A percentile compares a stretch with the other conserved stretches of the same genome.
phyloP scores from a whole-genome alignment of 1,140 invertebrate genomes.

The Hydropsyche tenuis region DNA sequence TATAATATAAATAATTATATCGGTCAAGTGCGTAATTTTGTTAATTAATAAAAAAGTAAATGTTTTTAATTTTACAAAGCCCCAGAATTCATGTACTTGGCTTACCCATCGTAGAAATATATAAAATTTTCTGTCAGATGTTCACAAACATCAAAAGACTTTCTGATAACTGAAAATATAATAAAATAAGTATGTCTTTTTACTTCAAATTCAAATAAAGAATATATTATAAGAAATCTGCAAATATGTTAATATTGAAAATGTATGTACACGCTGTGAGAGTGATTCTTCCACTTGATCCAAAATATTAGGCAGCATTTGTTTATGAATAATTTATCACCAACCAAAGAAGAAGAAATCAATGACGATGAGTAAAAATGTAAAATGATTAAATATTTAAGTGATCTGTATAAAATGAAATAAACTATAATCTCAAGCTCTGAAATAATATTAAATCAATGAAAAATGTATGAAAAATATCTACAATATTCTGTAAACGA shows the following conservation, averaged over 20 bases:
- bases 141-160: no score
- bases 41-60: not conserved
- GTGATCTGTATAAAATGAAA: constrained; percentile 14
- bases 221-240: no score
- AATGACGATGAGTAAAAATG: constrained; percentile 14
- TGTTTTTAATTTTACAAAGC: no score
- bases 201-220: no score
- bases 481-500: constrained; percentile 39
- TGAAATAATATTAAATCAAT: constrained; percentile 17
- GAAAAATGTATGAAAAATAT: constrained; percentile 14
- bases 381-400: constrained; percentile 12
- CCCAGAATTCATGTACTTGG: no score
- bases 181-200: no score
- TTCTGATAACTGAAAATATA: no score
- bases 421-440: constrained; percentile 32
- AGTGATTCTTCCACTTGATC: not conserved
- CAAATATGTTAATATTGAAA: no score
- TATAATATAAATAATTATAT: not conserved
- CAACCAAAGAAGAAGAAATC: constrained; percentile 15
- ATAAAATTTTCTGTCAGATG: no score
- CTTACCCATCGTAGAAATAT: no score
- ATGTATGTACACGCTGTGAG: no score
- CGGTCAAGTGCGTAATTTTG: constrained; percentile 12
- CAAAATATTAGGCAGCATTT: constrained; percentile 19
- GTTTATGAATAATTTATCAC: constrained; percentile 2